Evolutionary conservation across 2,113 vertebrate species (phyloP).

Genomic region (Sialia sialis): DNA sequence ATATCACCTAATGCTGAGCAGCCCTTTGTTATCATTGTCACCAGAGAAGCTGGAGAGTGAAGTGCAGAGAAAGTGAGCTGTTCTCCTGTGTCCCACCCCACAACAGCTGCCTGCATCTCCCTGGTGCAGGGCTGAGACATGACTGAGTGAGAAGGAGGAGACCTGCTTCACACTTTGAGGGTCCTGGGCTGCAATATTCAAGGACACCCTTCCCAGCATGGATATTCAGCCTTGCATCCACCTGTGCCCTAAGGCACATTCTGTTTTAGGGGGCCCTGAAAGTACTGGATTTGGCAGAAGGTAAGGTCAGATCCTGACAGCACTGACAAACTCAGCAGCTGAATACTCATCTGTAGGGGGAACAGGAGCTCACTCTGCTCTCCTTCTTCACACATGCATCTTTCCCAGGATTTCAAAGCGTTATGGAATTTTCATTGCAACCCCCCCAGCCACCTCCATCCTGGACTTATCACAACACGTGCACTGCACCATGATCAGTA

Average conservation of each 20-base stretch:
- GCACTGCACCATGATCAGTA: not conserved
- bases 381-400: not conserved
- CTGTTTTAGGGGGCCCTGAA: not conserved
- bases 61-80: constrained; percentile 16
- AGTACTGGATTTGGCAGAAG: not conserved
- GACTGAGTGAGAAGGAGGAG: not conserved
- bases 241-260: not conserved
- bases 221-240: not conserved
- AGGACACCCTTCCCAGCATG: not conserved
- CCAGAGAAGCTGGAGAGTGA: constrained; percentile 12
- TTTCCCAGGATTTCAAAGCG: not conserved
- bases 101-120: fast-evolving
- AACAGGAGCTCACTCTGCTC: not conserved
- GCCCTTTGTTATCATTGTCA: constrained; percentile 40
- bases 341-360: fast-evolving
- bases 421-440: not conserved
- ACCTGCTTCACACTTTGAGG: not conserved
- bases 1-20: not conserved
- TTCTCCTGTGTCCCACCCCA: not conserved
- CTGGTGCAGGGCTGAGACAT: not conserved
- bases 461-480: not conserved
- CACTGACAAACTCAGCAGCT: not conserved
- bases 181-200: not conserved
- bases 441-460: not conserved
- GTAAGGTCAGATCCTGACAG: not conserved